These are phyloP conservation scores for Hylia prasina DNA, from an alignment of 2,113 vertebrate genomes.

Conservation along the genomic window DNA sequence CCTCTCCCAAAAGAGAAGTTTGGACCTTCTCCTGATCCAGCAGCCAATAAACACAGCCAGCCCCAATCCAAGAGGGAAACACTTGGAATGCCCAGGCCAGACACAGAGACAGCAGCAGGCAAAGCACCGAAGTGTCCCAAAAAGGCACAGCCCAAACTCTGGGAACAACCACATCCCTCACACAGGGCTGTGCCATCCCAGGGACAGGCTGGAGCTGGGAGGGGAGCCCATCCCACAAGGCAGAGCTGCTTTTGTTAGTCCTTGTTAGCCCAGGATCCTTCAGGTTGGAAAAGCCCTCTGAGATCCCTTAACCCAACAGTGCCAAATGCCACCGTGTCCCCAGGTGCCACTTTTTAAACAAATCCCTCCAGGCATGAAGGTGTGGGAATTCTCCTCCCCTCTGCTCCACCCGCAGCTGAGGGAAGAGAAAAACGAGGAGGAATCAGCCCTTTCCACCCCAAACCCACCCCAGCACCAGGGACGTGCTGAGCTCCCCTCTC, in stretches of 20 bases:
- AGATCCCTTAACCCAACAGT: neutral
- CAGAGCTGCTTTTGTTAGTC: neutral
- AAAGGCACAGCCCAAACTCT: neutral
- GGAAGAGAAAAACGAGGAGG: neutral
- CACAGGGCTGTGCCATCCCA: rapidly evolving
- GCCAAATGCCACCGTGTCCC: neutral
- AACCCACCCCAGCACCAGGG: neutral
- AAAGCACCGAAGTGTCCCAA: neutral
- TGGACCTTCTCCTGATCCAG: neutral
- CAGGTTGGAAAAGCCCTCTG: neutral
- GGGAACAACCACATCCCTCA: neutral
- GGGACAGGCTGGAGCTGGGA: rapidly evolving
- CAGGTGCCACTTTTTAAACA: neutral
- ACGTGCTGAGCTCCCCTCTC: neutral
- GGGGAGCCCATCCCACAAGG: rapidly evolving
- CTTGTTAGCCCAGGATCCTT: neutral
- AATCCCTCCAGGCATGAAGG: neutral
- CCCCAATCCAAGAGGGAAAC: neutral
- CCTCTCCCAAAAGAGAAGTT: neutral
- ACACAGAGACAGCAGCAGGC: neutral
- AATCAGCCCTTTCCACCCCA: neutral
- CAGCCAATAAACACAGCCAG: neutral
- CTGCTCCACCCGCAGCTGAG: neutral
- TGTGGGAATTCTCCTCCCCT: rapidly evolving
- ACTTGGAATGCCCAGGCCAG: neutral